Base-by-base conservation (phyloP, 2,113 vertebrate genomes). In the Aviceda subcristata region DNA sequence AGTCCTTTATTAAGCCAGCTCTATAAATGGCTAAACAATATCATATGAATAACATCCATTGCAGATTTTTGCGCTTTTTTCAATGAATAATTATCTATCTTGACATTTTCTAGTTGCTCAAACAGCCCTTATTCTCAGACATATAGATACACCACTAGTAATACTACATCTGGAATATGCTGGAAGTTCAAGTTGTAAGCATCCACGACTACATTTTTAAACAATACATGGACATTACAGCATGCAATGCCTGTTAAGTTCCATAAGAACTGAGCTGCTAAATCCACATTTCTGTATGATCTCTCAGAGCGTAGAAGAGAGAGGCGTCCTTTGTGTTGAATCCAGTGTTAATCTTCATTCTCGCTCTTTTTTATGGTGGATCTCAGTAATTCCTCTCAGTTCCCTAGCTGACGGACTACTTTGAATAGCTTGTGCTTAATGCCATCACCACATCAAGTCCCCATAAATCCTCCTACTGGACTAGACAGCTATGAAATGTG, bases 21-120 rank as follows among this genome's bases (percentile, higher is more conserved):
- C 91, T 97, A 94, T 87, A 92, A 97, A 97, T 64, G 66, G 81
- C 86, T 85, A 87, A 97, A 95, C 76, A 95, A 94, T 95, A 91
- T 81, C 26, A 62, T 83, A 76, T 55, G 23, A 95, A 96, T 95
- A 94, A 81, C 41, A 95, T 45, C 75, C 59, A 71, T 32, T 91
- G 69, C 57, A 85, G 56, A 92, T 91, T 94, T 91, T 88, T 27
- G 6, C 1, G 4, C 10, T 77, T 69, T 63, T 90, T 91, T 17
- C 50, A 91, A n/a, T 75, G 56, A 91, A 81, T 79, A 91, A 94
- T 96, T 94, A 76, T 91, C 73, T 91, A 36, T 86, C 75, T 74
- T 86, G 72, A 84, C 46, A 86, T 90, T 83, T 94, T 57, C 59
- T 55, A 74, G 46, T 82, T 82, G 46, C 45, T 95, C 73, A 79